phyloP scores from a whole-genome alignment of 2,113 vertebrate genomes.

The Pseudopodoces humilis region DNA sequence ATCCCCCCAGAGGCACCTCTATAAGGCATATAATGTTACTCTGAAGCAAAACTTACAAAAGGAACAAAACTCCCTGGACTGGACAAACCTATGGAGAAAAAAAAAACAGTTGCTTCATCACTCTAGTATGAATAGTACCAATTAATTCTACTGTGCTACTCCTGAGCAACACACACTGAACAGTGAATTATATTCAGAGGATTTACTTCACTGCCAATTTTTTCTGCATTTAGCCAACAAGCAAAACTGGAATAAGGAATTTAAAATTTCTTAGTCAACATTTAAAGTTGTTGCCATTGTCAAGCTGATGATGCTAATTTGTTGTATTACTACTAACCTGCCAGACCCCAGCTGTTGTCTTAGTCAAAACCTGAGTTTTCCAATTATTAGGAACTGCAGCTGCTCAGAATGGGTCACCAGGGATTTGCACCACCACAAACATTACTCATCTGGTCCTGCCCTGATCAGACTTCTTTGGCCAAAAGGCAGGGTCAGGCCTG shows the following conservation, averaged over 20 bases:
- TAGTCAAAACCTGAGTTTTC: conserved; percentile 38
- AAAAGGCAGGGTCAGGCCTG: conserved; percentile 60
- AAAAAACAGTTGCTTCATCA: not conserved
- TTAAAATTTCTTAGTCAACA: not conserved
- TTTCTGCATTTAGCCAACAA: not conserved
- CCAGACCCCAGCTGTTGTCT: conserved; percentile 12
- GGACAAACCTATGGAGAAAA: accelerated
- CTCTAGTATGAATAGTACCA: not conserved
- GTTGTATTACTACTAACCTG: not conserved
- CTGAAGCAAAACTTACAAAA: not conserved
- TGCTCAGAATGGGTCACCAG: conserved; percentile 5
- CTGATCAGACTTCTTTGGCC: conserved; percentile 40
- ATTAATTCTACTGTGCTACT: conserved; percentile 4
- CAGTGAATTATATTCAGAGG: not conserved
- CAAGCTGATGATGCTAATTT: not conserved
- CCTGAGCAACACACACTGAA: not conserved
- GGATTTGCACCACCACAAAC: conserved; percentile 29
- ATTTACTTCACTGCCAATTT: not conserved
- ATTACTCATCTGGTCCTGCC: conserved; percentile 65
- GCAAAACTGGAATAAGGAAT: not conserved
- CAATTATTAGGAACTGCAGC: conserved; percentile 54
- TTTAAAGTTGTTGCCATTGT: not conserved
- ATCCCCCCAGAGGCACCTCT: not conserved
- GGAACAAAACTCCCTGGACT: not conserved
- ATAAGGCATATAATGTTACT: not conserved